phyloP scores from a whole-genome alignment of 2,888 invertebrate species.

The Euproctis similis region DNA sequence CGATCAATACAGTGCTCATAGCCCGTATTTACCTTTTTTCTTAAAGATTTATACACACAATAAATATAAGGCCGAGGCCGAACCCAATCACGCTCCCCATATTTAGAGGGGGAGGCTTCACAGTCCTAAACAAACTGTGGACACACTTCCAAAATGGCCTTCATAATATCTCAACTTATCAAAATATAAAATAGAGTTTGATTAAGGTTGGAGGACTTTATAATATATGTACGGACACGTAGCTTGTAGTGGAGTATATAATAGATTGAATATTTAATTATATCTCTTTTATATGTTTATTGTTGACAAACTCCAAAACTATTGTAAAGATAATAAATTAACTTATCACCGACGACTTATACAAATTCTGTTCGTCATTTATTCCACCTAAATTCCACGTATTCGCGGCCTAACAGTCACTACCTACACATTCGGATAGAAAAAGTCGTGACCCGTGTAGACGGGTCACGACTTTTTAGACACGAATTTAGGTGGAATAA shows the following conservation, averaged over 20 bases:
- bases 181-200: slow-evolving; percentile 11
- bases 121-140: slow-evolving; percentile 59
- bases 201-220: background rate
- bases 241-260: background rate
- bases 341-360: too few relatives aligned
- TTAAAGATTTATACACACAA: slow-evolving; percentile 61
- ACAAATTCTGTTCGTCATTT: too few relatives aligned
- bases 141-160: slow-evolving; percentile 41
- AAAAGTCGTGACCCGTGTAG: too few relatives aligned
- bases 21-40: slow-evolving; percentile 44
- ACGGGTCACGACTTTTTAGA: too few relatives aligned
- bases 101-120: slow-evolving; percentile 35
- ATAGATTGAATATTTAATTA: too few relatives aligned
- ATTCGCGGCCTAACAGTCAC: too few relatives aligned
- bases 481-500: too few relatives aligned
- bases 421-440: too few relatives aligned
- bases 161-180: slow-evolving; percentile 19
- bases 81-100: slow-evolving; percentile 58
- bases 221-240: slow-evolving; percentile 9
- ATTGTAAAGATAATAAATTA: too few relatives aligned
- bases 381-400: too few relatives aligned
- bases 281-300: too few relatives aligned
- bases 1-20: slow-evolving; percentile 28
- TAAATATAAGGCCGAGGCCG: slow-evolving; percentile 45
- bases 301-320: too few relatives aligned